A percentile compares a stretch with the other conserved stretches of the same genome.
phyloP scores from a whole-genome alignment of 2,113 vertebrate genomes.

The Rattus norvegicus region GRCr8 NC_086022.1:143781501-143782000 shows the following conservation, averaged over 20 bases:
- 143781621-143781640: background rate
- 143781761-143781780: background rate
- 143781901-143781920: background rate
- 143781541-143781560: background rate
- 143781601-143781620: background rate
- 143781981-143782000: background rate
- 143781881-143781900: background rate
- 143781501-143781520: background rate
- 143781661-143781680: background rate
- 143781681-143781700: background rate
- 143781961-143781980: background rate
- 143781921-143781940: background rate
- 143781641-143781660: background rate
- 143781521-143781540: background rate
- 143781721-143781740: background rate
- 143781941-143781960: background rate
- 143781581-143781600: background rate
- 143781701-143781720: background rate
- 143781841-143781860: background rate
- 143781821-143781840: background rate
- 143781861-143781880: background rate
- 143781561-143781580: background rate
- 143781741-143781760: background rate
- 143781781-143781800: background rate
- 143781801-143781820: background rate